These are phyloP conservation scores for Crenuchus spilurus DNA, from an alignment of 2,797 vertebrate genomes.

Conservation along the genomic window DNA sequence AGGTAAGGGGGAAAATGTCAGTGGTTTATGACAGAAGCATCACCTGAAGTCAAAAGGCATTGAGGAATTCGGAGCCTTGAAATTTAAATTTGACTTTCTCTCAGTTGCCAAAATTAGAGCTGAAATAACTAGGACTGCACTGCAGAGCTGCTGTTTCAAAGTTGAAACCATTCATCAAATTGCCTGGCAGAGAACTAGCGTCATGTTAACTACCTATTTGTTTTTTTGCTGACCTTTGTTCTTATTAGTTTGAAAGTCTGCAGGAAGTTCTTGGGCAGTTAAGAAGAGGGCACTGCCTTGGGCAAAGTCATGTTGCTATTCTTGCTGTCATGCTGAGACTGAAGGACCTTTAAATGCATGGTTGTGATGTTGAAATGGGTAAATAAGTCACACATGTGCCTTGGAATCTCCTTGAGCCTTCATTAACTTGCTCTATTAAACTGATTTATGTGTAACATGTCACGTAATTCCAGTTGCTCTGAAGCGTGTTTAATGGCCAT, in stretches of 20 bases:
- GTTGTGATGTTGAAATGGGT: constrained; percentile 11
- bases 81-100: too few relatives aligned
- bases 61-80: too few relatives aligned
- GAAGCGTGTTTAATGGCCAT: constrained; percentile 16
- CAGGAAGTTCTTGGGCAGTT: constrained; percentile 8
- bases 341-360: constrained; percentile 30
- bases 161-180: background rate
- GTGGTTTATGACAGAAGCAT: too few relatives aligned
- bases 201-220: background rate
- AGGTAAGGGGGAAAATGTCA: too few relatives aligned
- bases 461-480: constrained; percentile 18
- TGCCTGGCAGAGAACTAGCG: background rate
- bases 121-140: too few relatives aligned
- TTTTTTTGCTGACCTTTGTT: background rate
- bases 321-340: background rate
- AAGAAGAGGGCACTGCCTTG: constrained; percentile 3
- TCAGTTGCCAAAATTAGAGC: too few relatives aligned
- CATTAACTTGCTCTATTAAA: constrained; percentile 22
- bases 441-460: constrained; percentile 36
- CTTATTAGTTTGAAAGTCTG: constrained; percentile 5
- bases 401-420: constrained; percentile 24
- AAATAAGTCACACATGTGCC: constrained; percentile 19
- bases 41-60: too few relatives aligned
- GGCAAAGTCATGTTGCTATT: constrained; percentile 29
- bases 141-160: too few relatives aligned